These are phyloP conservation scores for Pristionchus japonicus DNA, from an alignment of 2,888 invertebrate species.

Conservation along the genomic window DNA sequence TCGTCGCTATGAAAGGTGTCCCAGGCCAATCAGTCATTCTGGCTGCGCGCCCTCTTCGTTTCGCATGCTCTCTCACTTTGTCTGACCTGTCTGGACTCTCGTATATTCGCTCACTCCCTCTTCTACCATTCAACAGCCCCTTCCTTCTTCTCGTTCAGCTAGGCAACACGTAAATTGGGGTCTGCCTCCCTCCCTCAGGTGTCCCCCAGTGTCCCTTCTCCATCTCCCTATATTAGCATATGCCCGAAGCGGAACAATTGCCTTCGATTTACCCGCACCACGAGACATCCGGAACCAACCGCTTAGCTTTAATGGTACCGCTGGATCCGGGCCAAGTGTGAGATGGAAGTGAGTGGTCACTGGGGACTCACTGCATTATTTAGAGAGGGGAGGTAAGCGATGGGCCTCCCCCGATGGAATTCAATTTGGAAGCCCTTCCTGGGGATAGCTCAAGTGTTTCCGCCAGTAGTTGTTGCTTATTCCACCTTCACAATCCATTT, in stretches of 20 bases:
- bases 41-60: not conserved
- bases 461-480: conserved; percentile 28
- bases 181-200: conserved; percentile 49
- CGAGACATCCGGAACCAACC: not conserved
- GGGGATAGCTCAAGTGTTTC: conserved; percentile 16
- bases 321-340: not conserved
- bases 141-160: not conserved
- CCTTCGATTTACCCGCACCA: not conserved
- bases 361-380: conserved; percentile 28
- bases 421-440: not conserved
- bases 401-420: conserved; percentile 7
- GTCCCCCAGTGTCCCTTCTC: conserved; percentile 38
- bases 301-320: conserved; percentile 23
- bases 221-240: conserved; percentile 47
- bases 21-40: conserved; percentile 26
- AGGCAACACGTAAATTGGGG: conserved; percentile 39
- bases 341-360: not conserved
- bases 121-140: not conserved
- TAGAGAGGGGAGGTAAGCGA: not conserved
- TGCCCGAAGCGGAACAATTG: conserved; percentile 43
- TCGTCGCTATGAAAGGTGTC: conserved; percentile 38
- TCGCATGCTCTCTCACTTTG: not conserved
- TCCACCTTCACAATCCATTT: not conserved
- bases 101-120: not conserved
- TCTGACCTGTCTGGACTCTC: not conserved